Evolutionary conservation across 2,888 invertebrate genomes (phyloP).

Genomic region (Prosapia bicincta): DNA sequence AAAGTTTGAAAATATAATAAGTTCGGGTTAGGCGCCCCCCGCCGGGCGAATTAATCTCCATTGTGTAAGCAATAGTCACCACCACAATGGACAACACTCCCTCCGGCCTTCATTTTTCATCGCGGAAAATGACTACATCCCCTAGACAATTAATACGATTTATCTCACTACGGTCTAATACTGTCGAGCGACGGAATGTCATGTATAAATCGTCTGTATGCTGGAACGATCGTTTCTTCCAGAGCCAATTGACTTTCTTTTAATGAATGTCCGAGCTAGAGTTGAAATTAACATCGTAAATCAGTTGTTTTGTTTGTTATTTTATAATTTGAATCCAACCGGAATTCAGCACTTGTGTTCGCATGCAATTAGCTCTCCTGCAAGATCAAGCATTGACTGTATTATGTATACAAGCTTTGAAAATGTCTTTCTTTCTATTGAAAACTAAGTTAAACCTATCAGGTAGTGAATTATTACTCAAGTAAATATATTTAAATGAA

Average conservation of each 20-base stretch:
- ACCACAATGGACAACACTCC: slow-evolving; percentile 26
- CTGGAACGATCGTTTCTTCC: not conserved
- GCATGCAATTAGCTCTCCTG: too few species aligned
- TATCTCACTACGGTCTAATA: not conserved
- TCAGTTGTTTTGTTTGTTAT: too few species aligned
- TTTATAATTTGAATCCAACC: too few species aligned
- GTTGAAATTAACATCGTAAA: not conserved
- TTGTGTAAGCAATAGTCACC: not conserved
- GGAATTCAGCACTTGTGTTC: too few species aligned
- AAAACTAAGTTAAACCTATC: too few species aligned
- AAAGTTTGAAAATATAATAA: slow-evolving; percentile 31
- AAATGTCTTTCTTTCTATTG: too few species aligned
- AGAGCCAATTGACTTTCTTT: not conserved
- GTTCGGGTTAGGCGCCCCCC: slow-evolving; percentile 8
- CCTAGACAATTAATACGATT: slow-evolving; percentile 22
- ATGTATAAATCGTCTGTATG: not conserved
- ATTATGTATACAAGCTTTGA: too few species aligned
- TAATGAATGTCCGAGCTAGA: not conserved
- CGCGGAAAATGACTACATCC: slow-evolving; percentile 29
- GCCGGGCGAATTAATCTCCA: slow-evolving; percentile 1
- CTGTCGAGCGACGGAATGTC: not conserved
- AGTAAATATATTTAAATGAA: too few species aligned
- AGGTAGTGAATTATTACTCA: too few species aligned
- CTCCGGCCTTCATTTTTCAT: slow-evolving; percentile 22
- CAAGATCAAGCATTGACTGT: too few species aligned